phyloP scores from a whole-genome alignment of 2,113 vertebrate genomes.

The Oncorhynchus gorbuscha region DNA sequence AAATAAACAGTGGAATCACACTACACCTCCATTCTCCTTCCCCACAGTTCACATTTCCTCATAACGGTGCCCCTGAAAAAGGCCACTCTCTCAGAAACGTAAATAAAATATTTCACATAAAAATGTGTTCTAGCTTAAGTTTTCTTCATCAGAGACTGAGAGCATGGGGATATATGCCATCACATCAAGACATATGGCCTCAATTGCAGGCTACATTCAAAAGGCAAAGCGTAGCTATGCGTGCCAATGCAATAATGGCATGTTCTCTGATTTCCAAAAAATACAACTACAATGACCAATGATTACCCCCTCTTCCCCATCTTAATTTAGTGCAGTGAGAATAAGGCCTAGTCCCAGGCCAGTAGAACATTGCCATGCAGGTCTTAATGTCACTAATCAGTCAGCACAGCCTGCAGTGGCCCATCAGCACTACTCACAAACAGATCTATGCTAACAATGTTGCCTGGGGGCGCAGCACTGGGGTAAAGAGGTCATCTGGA shows the following conservation, averaged over 20 bases:
- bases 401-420: slow-evolving; percentile 29
- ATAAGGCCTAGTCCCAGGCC: neutral
- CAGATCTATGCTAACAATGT: slow-evolving; percentile 54
- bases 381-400: slow-evolving; percentile 38
- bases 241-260: slow-evolving; percentile 38
- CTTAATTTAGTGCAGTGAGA: neutral
- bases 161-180: no score
- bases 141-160: no score
- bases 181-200: no score
- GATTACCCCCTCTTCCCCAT: neutral
- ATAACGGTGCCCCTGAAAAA: neutral
- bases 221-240: slow-evolving; percentile 16
- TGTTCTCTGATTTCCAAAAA: neutral
- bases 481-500: slow-evolving; percentile 49
- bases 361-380: slow-evolving; percentile 1
- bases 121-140: no score
- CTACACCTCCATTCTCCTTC: neutral
- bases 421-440: slow-evolving; percentile 30
- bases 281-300: neutral
- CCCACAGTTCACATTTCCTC: neutral
- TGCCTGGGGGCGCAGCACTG: slow-evolving; percentile 23
- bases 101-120: neutral
- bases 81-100: no score
- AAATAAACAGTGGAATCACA: neutral
- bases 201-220: no score